Evolutionary conservation across 1,140 invertebrate species (phyloP), one percentile per base, ranked within the genome.

Genomic region (Trichonephila inaurata): DNA sequence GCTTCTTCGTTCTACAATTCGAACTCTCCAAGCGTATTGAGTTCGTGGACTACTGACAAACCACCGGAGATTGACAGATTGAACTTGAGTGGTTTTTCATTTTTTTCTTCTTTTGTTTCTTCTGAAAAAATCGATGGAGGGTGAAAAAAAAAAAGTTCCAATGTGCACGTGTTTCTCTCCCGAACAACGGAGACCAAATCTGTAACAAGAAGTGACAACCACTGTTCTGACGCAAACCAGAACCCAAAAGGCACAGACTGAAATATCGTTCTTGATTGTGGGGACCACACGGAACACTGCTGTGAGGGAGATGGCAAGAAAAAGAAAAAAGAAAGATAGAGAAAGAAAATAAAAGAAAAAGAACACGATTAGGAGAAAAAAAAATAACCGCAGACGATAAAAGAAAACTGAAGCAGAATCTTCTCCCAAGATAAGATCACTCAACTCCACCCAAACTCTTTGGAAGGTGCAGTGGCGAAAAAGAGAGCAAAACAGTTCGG

Each of bases 131-230:
- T 69, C 19, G 24, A 69, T n/a, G 8, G 24, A 51, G 82, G 7
- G 6, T n/a, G 82, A 19, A 18, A n/a, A 21, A 51, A 1, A 24
- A 44, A 77, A 33, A 10, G 58, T 8, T 28, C 2, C 33, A 12
- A 40, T 6, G 40, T 24, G 81, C 81, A 83, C 85, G 61, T 64
- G 72, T 40, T 33, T 77, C 72, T 24, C 33, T 77, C 33, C 33
- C 28, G 72, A 33, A 77, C 72, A 77, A 16, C 64, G 12, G 16
- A 28, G 61, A 28, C 62, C 85, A 87, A 87, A 87, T 87, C 85
- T 40, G 61, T 40, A 87, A 87, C 85, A 44, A 61, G 85, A 87
- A 87, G 85, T 87, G 85, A 87, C 85, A 87, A 87, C 61, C 85
- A 40, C 85, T 77, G 72, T 14, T 87, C 85, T 87, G 85, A 87